phyloP scores from a whole-genome alignment of 2,113 vertebrate species.

The Halichoerus grypus region DNA sequence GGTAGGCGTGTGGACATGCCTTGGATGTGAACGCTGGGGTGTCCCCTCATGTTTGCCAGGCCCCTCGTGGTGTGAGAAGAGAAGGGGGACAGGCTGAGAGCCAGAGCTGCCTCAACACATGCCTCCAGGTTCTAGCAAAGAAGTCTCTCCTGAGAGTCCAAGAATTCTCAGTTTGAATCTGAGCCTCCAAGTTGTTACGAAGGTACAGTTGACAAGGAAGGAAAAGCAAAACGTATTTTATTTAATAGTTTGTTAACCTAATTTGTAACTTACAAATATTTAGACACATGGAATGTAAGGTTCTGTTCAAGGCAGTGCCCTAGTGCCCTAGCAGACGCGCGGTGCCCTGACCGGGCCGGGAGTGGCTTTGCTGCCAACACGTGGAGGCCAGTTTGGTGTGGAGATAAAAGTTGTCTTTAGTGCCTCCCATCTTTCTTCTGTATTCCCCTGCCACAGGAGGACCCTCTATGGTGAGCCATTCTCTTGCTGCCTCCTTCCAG shows the following conservation, averaged over 20 bases:
- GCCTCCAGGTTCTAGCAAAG: accelerated
- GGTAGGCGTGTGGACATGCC: background rate
- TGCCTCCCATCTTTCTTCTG: background rate
- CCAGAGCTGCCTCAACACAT: background rate
- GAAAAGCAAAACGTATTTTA: background rate
- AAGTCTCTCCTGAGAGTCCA: background rate
- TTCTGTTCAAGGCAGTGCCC: background rate
- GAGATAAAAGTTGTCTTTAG: background rate
- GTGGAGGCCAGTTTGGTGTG: background rate
- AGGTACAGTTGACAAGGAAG: background rate
- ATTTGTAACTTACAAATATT: background rate
- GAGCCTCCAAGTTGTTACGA: background rate
- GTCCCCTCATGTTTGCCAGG: background rate
- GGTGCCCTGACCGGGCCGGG: background rate
- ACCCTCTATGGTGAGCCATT: background rate
- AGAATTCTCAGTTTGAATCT: background rate
- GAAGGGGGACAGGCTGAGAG: background rate
- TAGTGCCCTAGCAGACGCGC: background rate
- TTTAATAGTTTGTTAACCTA: background rate
- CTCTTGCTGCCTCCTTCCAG: background rate
- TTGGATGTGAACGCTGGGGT: background rate
- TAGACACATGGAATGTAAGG: background rate
- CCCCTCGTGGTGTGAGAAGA: background rate
- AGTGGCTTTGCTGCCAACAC: no score
- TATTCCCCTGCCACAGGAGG: background rate